A percentile compares a stretch with the other conserved stretches of the same genome.
Evolutionary conservation across 2,888 invertebrate species (phyloP).

Genomic region (Troides oblongomaculatus): DNA sequence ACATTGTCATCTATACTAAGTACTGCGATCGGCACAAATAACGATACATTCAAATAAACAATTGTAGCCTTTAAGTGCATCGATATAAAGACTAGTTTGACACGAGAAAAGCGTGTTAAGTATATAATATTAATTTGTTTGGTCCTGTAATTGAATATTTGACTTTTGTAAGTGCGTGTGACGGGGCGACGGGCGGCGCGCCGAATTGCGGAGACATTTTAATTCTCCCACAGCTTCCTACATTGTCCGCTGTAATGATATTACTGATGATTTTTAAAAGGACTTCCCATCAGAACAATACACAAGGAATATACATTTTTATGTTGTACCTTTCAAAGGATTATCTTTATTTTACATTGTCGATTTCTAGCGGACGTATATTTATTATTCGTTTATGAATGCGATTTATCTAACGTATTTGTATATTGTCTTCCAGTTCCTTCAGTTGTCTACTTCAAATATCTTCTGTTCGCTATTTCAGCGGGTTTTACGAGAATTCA

Average conservation of each 20-base stretch:
- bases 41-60: slow-evolving; percentile 14
- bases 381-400: too few species aligned
- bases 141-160: slow-evolving; percentile 72
- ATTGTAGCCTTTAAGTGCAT: slow-evolving; percentile 13
- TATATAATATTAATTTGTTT: slow-evolving; percentile 34
- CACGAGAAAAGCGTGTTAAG: slow-evolving; percentile 17
- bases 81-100: slow-evolving; percentile 33
- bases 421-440: too few species aligned
- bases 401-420: too few species aligned
- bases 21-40: slow-evolving; percentile 47
- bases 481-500: too few species aligned
- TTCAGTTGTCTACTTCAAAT: too few species aligned
- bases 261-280: neutral
- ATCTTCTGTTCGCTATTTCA: too few species aligned
- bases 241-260: neutral
- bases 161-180: slow-evolving; percentile 73
- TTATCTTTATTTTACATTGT: too few species aligned
- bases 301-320: too few species aligned
- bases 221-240: slow-evolving; percentile 60
- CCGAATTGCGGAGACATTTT: slow-evolving; percentile 52
- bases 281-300: too few species aligned
- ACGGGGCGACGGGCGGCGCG: slow-evolving; percentile 62
- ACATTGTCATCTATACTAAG: slow-evolving; percentile 74
- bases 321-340: too few species aligned
- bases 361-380: too few species aligned